phyloP scores from a whole-genome alignment of 1,140 invertebrate species.

The Gyrodactylus bullatarudis region DNA sequence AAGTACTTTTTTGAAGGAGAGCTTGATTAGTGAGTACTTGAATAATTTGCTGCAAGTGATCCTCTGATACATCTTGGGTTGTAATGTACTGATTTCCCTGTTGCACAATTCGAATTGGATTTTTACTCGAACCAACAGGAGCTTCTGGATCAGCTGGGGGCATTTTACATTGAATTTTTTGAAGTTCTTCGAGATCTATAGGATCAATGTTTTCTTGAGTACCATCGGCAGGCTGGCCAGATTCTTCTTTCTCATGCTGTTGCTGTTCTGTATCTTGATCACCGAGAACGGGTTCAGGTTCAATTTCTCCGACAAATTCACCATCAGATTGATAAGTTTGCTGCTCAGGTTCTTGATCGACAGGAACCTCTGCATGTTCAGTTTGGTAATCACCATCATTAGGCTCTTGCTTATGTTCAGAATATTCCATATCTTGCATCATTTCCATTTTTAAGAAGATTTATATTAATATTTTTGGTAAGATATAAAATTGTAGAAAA shows the following conservation, averaged over 20 bases:
- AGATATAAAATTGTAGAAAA: background rate
- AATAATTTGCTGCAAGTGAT: constrained; percentile 29
- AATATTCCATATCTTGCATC: background rate
- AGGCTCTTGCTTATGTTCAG: background rate
- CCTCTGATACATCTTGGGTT: constrained; percentile 25
- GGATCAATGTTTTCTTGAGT: constrained; percentile 9
- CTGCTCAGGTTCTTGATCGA: too few species aligned
- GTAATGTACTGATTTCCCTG: constrained; percentile 27
- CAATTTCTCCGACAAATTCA: constrained; percentile 6
- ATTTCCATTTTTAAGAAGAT: background rate
- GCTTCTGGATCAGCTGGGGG: constrained; percentile 16
- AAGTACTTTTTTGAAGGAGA: constrained; percentile 14
- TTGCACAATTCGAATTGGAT: constrained; percentile 31
- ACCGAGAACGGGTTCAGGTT: background rate
- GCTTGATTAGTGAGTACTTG: constrained; percentile 26
- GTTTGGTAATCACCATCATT: constrained; percentile 8
- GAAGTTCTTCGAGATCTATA: constrained; percentile 15
- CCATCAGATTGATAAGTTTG: constrained; percentile 4
- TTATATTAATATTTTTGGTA: background rate
- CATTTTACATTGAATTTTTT: constrained; percentile 16
- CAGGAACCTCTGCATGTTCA: constrained; percentile 9
- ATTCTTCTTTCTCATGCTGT: background rate
- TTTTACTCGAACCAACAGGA: constrained; percentile 27
- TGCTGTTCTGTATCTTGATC: background rate
- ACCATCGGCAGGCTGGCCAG: background rate